Evolutionary conservation across 2,797 vertebrate genomes (phyloP).

Genomic region (Spinus olivaceus): DNA sequence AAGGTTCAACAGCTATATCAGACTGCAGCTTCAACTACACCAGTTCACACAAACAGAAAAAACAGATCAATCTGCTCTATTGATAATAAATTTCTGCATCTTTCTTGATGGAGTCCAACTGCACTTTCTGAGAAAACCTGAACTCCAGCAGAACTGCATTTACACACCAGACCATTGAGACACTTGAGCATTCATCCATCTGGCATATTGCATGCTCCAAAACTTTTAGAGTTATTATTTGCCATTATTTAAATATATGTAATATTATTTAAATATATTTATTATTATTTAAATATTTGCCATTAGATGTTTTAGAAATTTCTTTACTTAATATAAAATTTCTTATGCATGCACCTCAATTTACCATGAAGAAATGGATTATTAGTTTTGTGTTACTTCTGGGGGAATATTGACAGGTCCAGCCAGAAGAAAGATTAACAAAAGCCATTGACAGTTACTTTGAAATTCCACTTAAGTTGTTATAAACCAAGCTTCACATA

Average conservation of each 20-base stretch:
- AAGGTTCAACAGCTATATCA: background rate
- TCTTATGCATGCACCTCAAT: background rate
- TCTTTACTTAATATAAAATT: background rate
- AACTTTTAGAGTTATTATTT: background rate
- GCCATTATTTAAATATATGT: background rate
- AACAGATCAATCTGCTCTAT: background rate
- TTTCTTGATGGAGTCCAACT: background rate
- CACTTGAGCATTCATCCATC: background rate
- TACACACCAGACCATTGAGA: background rate
- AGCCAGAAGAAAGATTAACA: background rate
- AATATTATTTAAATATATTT: background rate
- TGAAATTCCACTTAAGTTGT: background rate
- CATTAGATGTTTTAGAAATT: background rate
- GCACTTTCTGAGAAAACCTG: background rate
- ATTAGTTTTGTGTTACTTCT: background rate
- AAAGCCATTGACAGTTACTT: background rate
- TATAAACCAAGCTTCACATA: background rate
- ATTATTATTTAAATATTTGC: background rate
- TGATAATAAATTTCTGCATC: background rate
- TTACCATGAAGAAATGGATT: background rate
- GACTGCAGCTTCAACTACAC: background rate
- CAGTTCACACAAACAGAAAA: background rate
- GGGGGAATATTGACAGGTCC: background rate
- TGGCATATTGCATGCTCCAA: background rate
- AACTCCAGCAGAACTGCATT: background rate